These are phyloP conservation scores for Centropus bengalensis DNA, from an alignment of 2,113 vertebrate species.

Conservation along the genomic window DNA sequence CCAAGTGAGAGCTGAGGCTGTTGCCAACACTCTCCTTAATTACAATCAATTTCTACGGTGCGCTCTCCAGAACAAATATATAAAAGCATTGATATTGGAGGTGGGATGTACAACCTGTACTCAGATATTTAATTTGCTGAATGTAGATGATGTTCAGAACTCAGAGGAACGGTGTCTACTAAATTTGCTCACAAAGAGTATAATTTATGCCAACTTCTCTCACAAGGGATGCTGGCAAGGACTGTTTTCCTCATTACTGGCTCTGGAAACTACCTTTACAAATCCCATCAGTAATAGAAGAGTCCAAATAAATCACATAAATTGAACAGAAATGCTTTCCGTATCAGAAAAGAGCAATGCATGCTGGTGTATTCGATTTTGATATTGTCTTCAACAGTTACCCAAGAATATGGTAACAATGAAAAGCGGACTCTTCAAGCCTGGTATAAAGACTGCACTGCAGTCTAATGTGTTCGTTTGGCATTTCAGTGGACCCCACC, in stretches of 20 bases:
- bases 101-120: constrained; percentile 25
- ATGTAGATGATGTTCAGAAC: background rate
- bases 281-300: background rate
- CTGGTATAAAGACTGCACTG: background rate
- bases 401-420: background rate
- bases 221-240: background rate
- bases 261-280: background rate
- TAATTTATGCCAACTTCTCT: background rate
- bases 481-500: background rate
- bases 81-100: background rate
- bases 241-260: background rate
- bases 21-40: constrained; percentile 11
- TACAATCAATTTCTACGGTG: background rate
- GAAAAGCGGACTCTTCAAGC: background rate
- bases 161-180: background rate
- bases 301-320: background rate
- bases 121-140: background rate
- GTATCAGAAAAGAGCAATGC: background rate
- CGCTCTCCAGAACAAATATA: background rate
- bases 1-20: background rate
- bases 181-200: background rate
- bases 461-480: background rate
- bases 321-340: background rate
- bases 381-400: background rate
- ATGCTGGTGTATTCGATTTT: background rate